Percentiles rank a stretch among this genome's conserved stretches.
These are phyloP conservation scores for Pseudomyrmex dendroicus DNA, from an alignment of 1,140 invertebrate species.

Conservation along the genomic window DNA sequence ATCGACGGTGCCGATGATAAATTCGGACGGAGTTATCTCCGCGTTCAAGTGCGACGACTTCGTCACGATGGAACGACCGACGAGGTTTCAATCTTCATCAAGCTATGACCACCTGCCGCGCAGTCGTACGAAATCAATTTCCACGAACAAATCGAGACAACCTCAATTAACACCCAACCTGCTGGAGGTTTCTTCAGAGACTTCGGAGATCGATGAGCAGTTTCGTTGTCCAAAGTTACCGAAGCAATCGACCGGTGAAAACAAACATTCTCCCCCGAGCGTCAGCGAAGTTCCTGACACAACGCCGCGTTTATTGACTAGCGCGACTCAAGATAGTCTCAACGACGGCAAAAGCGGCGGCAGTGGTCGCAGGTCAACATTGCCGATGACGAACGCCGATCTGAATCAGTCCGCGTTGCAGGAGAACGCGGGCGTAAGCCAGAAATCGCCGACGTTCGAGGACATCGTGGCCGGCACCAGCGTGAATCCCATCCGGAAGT, in stretches of 20 bases:
- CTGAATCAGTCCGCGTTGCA: not conserved
- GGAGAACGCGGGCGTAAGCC: too few relatives aligned
- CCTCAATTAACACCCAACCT: not conserved
- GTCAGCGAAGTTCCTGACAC: not conserved
- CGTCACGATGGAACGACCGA: not conserved
- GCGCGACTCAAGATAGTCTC: not conserved
- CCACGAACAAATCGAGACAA: not conserved
- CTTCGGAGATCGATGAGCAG: too few relatives aligned
- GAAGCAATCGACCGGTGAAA: not conserved
- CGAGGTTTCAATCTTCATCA: not conserved
- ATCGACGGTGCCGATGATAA: not conserved
- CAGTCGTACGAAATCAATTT: not conserved
- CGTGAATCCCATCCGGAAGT: slow-evolving; percentile 66
- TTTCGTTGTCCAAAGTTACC: not conserved
- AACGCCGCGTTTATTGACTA: not conserved
- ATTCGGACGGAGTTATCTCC: not conserved
- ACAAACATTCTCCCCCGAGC: not conserved
- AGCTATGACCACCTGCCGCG: not conserved
- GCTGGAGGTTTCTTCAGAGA: not conserved
- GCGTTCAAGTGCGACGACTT: not conserved
- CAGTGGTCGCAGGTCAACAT: slow-evolving; percentile 52
- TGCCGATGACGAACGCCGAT: slow-evolving; percentile 49
- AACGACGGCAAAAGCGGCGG: not conserved
- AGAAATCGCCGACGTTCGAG: slow-evolving; percentile 5
- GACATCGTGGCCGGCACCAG: slow-evolving; percentile 51